phyloP scores from a whole-genome alignment of 2,888 invertebrate species.

The Drosophila emarginata region DNA sequence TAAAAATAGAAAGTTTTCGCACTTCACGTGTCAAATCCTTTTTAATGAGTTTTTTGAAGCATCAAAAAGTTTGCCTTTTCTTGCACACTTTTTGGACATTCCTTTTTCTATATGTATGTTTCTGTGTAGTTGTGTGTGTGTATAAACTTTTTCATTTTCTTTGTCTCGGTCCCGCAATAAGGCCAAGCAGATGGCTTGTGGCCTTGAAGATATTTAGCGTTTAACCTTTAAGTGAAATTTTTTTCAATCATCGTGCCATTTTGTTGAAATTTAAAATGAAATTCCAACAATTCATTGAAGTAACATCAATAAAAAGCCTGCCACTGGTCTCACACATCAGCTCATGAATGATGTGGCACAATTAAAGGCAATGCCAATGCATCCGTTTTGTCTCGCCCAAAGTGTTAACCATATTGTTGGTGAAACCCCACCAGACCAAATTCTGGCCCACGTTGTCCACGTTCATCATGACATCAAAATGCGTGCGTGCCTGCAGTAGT shows the following conservation, averaged over 20 bases:
- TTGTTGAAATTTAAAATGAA: neutral
- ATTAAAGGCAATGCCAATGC: slow-evolving; percentile 60
- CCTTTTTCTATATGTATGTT: neutral
- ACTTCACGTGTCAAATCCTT: slow-evolving; percentile 80
- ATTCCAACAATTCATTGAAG: neutral
- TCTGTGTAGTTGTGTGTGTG: neutral
- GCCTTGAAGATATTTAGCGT: neutral
- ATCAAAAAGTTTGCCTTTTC: slow-evolving; percentile 78
- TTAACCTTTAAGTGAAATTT: neutral
- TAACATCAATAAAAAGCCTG: slow-evolving; percentile 18
- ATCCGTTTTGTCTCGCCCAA: slow-evolving; percentile 35
- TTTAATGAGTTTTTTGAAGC: slow-evolving; percentile 80
- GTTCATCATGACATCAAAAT: slow-evolving; percentile 71
- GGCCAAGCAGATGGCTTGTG: neutral
- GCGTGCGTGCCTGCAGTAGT: slow-evolving; percentile 64
- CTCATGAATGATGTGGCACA: slow-evolving; percentile 62
- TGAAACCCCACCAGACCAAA: slow-evolving; percentile 28
- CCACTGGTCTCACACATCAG: slow-evolving; percentile 4
- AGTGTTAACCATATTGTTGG: slow-evolving; percentile 69
- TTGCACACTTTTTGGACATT: slow-evolving; percentile 55
- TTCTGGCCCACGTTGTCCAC: slow-evolving; percentile 52
- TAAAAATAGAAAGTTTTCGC: slow-evolving; percentile 77
- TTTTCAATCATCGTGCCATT: neutral
- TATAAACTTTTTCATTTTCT: neutral
- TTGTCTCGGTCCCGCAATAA: neutral